Evolutionary conservation across 2,113 vertebrate genomes (phyloP), one percentile per base, ranked within the genome.

Genomic region (Misgurnus mizolepis): DNA sequence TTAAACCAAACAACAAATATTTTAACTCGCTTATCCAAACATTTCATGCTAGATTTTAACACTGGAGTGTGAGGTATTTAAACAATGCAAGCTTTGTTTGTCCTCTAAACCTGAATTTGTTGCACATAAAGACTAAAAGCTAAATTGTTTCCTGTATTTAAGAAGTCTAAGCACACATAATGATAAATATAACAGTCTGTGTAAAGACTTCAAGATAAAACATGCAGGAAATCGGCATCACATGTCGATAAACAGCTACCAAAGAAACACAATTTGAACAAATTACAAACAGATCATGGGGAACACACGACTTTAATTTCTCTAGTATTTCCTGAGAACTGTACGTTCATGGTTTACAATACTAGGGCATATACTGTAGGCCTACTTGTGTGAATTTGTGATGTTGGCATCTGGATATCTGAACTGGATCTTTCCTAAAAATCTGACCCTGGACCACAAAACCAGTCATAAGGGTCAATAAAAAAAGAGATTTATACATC

Each of bases 121-220:
- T 15, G 22, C 58, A 45, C 34, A 65, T 43, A 7, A 64, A n/a
- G 27, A 50, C 72, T 60, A 70, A 65, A 14, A 12, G 50, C 53
- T 66, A 72, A 84, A 78, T 56, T 56, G 74, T 73, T 78, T 80
- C 73, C 82, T 78, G 67, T 67, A 34, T 64, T 71, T 56, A n/a
- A 49, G 45, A 70, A 80, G 41, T 41, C 60, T 27, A 27, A 72
- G 50, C 18, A 80, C 5, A 65, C 49, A n/a, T 47, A 50, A 43
- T 47, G 40, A 45, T 4, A 56, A 17, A 43, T 4, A 74, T 34
- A 75, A 75, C 39, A 55, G 22, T 49, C 14, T 15, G 9, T 41
- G 58, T 61, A 53, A 64, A 70, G 41, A 79, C 18, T 56, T 58
- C 3, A 67, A 55, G n/a, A 27, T 12, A 61, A 68, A 76, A 65